Evolutionary conservation across 2,797 vertebrate genomes (phyloP).

Genomic region (Aulostomus chinensis): DNA sequence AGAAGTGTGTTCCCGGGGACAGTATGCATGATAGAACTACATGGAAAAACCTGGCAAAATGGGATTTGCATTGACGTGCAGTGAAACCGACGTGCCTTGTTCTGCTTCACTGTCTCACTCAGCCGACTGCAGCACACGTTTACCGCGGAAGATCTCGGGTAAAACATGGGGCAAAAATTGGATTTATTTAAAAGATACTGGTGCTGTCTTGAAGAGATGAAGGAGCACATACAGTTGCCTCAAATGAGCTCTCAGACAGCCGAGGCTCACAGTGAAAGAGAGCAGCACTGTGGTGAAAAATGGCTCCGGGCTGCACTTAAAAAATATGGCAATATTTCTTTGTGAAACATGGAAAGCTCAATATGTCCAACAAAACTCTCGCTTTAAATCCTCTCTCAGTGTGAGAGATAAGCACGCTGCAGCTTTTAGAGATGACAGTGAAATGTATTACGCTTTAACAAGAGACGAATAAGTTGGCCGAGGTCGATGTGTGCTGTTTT

Average conservation of each 20-base stretch:
- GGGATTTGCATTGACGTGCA: too few species aligned
- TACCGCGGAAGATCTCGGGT: too few species aligned
- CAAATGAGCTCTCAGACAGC: slow-evolving; percentile 50
- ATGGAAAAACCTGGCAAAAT: too few species aligned
- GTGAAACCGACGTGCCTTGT: too few species aligned
- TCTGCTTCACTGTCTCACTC: too few species aligned
- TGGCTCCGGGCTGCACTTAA: slow-evolving; percentile 57
- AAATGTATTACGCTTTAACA: slow-evolving; percentile 56
- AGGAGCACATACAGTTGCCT: background rate
- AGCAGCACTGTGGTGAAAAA: slow-evolving; percentile 46
- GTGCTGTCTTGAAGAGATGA: slow-evolving; percentile 29
- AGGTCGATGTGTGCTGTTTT: slow-evolving; percentile 25
- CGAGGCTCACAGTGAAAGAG: slow-evolving; percentile 40
- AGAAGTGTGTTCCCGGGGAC: too few species aligned
- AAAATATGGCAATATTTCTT: slow-evolving; percentile 63
- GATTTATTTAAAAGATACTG: slow-evolving; percentile 55
- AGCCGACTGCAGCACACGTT: too few species aligned
- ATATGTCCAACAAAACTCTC: slow-evolving; percentile 38
- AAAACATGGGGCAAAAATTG: too few species aligned
- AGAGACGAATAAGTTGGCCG: slow-evolving; percentile 33
- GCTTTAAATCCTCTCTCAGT: slow-evolving; percentile 58
- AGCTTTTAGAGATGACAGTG: slow-evolving; percentile 62
- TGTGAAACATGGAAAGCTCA: slow-evolving; percentile 5
- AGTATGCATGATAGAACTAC: too few species aligned
- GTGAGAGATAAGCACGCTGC: slow-evolving; percentile 53